Percentiles rank a stretch among this genome's conserved stretches.
phyloP scores from a whole-genome alignment of 2,888 invertebrate genomes.

The Euplexia lucipara region DNA sequence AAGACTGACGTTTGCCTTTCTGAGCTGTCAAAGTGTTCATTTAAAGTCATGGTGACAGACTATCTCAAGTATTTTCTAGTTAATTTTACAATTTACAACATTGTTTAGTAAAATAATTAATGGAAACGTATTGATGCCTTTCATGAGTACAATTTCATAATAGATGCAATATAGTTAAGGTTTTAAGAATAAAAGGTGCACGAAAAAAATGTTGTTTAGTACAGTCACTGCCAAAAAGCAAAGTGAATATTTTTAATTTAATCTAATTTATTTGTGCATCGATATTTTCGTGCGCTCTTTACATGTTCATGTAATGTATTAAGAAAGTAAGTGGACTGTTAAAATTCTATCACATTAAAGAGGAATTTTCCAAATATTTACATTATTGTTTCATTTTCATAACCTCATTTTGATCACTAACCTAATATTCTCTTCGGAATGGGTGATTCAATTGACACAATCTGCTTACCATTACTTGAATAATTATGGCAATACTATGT shows the following conservation, averaged over 20 bases:
- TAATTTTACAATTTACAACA: slow-evolving; percentile 64
- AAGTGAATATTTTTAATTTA: slow-evolving; percentile 53
- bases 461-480: slow-evolving; percentile 82
- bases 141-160: slow-evolving; percentile 75
- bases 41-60: slow-evolving; percentile 31
- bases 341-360: slow-evolving; percentile 88
- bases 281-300: slow-evolving; percentile 64
- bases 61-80: slow-evolving; percentile 62
- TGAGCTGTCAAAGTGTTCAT: slow-evolving; percentile 37
- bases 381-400: slow-evolving; percentile 79
- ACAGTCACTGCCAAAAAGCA: slow-evolving; percentile 60
- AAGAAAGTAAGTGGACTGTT: slow-evolving; percentile 88
- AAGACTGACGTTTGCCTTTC: slow-evolving; percentile 27
- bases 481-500: slow-evolving; percentile 58
- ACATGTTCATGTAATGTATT: slow-evolving; percentile 68
- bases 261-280: slow-evolving; percentile 51
- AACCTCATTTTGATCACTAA: slow-evolving; percentile 66
- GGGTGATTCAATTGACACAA: slow-evolving; percentile 87
- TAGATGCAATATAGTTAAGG: slow-evolving; percentile 65
- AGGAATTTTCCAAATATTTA: slow-evolving; percentile 68
- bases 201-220: slow-evolving; percentile 49
- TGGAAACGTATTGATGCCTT: slow-evolving; percentile 71
- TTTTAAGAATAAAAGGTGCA: slow-evolving; percentile 61
- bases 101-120: slow-evolving; percentile 44
- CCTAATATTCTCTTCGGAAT: slow-evolving; percentile 65